Base-by-base conservation (phyloP, 2,888 invertebrate species). In the Diarsia brunnea region DNA sequence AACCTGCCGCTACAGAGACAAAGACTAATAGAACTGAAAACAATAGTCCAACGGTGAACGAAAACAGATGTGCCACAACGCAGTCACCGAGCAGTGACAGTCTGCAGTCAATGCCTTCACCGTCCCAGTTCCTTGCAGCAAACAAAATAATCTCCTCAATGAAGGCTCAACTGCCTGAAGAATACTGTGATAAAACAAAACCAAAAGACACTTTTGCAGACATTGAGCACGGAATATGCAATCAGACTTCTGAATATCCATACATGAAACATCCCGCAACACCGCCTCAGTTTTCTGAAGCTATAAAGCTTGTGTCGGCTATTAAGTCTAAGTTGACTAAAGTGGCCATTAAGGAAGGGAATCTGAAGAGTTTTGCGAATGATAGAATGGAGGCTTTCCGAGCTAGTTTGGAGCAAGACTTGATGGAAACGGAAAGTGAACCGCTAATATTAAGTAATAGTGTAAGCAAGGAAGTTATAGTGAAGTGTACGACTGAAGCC, bases 281-380 rank as follows among this genome's bases (percentile, higher is more conserved):
- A 0, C 96, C 96, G 0, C 96, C 96, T 16, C 96, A 96, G 88
- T 96, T 96, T 86, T 95, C 94, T 0, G 95, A 96, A 89, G 96
- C 96, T 2, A 96, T 92, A 76, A 95, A 96, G 87, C 89, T 96
- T 45, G 92, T 96, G 45, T 95, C 95, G 0, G 95, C 96, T 3
- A 96, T 96, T 4, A 96, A 96, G 87, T 95, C 96, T 0, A 96
- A 95, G 74, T 82, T 96, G 53, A 91, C 92, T 3, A 95, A 94
- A 88, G 89, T 88, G 21, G 84, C 90, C 2, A 24, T 87, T 51
- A 93, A 92, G 55, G 94, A 94, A 65, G 66, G 78, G 8, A 86
- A 82, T 60, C 63, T 89, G 1, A 89, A 86, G 61, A 88, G 80
- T 14, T 94, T 87, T 88, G 95, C 95, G 0, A 93, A 91, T 74